phyloP scores from a whole-genome alignment of 2,113 vertebrate genomes.

The Ondatra zibethicus region DNA sequence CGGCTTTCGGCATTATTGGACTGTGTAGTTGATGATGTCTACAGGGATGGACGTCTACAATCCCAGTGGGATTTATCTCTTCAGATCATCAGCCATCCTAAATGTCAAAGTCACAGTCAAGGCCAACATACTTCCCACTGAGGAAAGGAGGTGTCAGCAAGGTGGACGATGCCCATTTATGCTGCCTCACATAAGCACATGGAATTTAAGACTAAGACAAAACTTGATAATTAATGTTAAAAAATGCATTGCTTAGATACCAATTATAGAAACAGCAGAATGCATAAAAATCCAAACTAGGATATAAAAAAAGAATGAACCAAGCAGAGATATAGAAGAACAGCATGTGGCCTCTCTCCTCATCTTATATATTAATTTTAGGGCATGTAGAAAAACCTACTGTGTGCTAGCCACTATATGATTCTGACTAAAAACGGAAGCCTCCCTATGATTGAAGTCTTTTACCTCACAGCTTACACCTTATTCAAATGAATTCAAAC shows the following conservation, averaged over 20 bases:
- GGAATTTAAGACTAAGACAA: conserved; percentile 69
- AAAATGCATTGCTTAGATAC: conserved; percentile 73
- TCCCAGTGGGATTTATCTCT: background rate
- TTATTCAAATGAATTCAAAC: conserved; percentile 45
- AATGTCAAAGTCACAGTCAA: conserved; percentile 51
- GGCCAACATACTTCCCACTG: conserved; percentile 37
- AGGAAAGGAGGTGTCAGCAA: conserved; percentile 41
- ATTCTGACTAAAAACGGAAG: background rate
- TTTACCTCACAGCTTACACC: background rate
- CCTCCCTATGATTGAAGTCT: conserved; percentile 14
- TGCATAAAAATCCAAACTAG: conserved; percentile 69
- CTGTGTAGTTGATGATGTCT: conserved; percentile 27
- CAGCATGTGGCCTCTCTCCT: background rate
- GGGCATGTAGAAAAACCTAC: background rate
- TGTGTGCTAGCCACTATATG: background rate
- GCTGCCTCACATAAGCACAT: conserved; percentile 43
- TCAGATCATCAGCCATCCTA: conserved; percentile 4
- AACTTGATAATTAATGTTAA: conserved; percentile 74
- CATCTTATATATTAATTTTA: conserved; percentile 47
- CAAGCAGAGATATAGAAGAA: conserved; percentile 45
- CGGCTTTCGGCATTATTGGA: conserved; percentile 18
- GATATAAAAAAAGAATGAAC: conserved; percentile 38
- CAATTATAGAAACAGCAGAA: conserved; percentile 73
- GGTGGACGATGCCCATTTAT: conserved; percentile 22
- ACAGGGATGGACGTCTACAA: background rate